Evolutionary conservation across 2,113 vertebrate genomes (phyloP), one percentile per base, ranked within the genome.

Genomic region (Aspidoscelis tigris): DNA sequence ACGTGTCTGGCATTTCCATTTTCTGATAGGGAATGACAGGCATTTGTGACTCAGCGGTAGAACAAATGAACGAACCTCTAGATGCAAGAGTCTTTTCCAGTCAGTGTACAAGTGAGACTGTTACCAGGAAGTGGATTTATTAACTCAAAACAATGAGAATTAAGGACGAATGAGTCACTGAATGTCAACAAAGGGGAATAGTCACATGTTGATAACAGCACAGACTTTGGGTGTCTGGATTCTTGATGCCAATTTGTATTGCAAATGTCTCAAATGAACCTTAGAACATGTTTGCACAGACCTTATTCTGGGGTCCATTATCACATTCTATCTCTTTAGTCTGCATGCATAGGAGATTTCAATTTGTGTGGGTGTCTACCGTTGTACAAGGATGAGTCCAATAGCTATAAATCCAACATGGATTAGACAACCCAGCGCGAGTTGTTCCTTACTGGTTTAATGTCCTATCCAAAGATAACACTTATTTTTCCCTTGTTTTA

Each of bases 401-500:
- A 81, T 39, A 61, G 58, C 10, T 72, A 39, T 6, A 61, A 61
- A 72, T 82, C 58, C 12, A 47, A 65, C 53, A 71, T 77, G 33
- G 68, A 8, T 47, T 22, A 72, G 58, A n/a, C 71, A n/a, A 58
- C 20, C 33, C 33, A 24, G 87, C 21, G 78, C 50, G 14, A 83
- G 78, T 75, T 82, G 53, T 70, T 24, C 44, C 55, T 81, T 3
- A 2, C 84, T 74, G 84, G 84, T 22, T 84, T 81, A 79, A 0
- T 9, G 55, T 80, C 41, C 81, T 22, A 43, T 73, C 65, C 18
- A 73, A 43, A 71, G 90, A 87, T 87, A 77, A 41, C 53, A 50
- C 88, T 70, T 90, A 50, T 87, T 18, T 89, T 87, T 92, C 89
- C 84, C 50, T 89, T 7, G 84, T 76, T 3, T 88, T 84, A 82